Evolutionary conservation across 2,888 invertebrate genomes (phyloP), one percentile per base, ranked within the genome.

Genomic region (Cenopis cana): DNA sequence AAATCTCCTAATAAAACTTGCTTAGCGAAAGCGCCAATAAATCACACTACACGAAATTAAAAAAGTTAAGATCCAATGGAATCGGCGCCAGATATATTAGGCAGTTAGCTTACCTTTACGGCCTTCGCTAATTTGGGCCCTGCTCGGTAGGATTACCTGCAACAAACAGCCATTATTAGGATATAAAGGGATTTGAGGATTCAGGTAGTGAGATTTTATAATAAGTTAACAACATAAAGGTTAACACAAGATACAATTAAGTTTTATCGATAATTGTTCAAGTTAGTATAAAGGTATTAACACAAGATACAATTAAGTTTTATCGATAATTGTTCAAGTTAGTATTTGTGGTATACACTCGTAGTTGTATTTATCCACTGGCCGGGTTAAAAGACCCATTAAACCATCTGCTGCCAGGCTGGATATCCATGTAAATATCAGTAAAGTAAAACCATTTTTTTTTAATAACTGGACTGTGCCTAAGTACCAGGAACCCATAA

Each of bases 61-160:
- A 65, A 62, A 71, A 71, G 66, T 71, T 71, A 14, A 38, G 55
- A 20, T 49, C 41, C 14, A 29, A 67, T 50, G 50, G 54, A 49
- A 60, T 38, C 46, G 49, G 33, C 61, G 33, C 54, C 66, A 41
- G 59, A 70, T 70, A 65, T 70, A 70, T 61, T 61, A 49, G 50
- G 67, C 71, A 67, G 67, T 67, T 66, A 67, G 66, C 71, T 71
- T 67, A 71, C 71, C 66, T 49, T 61, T 36, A 55, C 56, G 49
- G 55, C 66, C 49, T n/a, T 49, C 11, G 55, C 67, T 71, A 71
- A 71, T 71, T 71, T 61, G 60, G 60, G 38, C 24, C n/a, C 54
- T 33, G 67, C 60, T 60, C 60, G n/a, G 2, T 36, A 17, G 66
- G 61, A 55, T 71, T 71, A 71, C 71, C 71, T 67, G 71, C 17